These are phyloP conservation scores for Panthera leo DNA, from an alignment of 2,113 vertebrate species.

Conservation along the genomic window DNA sequence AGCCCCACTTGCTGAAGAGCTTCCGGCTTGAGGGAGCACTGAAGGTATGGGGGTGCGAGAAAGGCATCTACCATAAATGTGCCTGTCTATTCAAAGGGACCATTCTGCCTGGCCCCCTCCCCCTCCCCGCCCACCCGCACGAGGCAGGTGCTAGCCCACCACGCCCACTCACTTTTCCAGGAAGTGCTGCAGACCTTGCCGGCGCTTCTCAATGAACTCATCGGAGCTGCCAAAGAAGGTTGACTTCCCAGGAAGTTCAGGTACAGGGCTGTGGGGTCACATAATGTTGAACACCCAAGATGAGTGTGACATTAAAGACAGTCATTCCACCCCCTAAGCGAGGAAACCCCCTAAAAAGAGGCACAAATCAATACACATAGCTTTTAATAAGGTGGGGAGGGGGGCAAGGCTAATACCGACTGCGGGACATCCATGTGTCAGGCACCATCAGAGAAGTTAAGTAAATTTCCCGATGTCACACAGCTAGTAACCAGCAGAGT, in stretches of 20 bases:
- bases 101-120: too few relatives aligned
- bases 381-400: not conserved
- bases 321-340: not conserved
- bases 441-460: not conserved
- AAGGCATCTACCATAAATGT: not conserved
- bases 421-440: not conserved
- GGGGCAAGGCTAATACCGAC: not conserved
- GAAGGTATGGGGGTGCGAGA: not conserved
- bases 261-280: constrained; percentile 89
- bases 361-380: not conserved
- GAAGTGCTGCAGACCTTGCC: constrained; percentile 94
- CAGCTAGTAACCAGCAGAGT: not conserved
- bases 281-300: not conserved
- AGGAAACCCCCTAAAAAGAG: not conserved
- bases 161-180: constrained; percentile 90
- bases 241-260: constrained; percentile 93
- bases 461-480: not conserved
- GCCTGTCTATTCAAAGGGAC: too few relatives aligned
- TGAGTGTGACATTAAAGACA: not conserved
- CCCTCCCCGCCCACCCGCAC: not conserved
- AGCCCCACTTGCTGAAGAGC: not conserved
- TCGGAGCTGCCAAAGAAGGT: constrained; percentile 90
- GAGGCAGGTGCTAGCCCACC: not conserved
- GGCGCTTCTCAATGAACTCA: constrained; percentile 93
- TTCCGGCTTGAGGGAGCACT: not conserved